phyloP scores from a whole-genome alignment of 2,113 vertebrate species.

The Peromyscus leucopus region DNA sequence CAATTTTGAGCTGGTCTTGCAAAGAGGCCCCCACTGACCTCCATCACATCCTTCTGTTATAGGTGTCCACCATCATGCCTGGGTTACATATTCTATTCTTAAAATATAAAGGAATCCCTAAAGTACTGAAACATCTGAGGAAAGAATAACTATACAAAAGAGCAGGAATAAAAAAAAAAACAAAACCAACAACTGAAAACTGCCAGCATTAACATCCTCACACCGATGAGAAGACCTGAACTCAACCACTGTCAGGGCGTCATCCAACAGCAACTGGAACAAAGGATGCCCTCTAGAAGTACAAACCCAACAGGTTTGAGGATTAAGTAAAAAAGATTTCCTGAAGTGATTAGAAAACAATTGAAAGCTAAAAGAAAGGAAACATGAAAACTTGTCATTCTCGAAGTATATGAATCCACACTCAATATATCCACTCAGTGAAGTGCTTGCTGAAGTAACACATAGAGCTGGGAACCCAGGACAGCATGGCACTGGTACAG shows the following conservation, averaged over 20 bases:
- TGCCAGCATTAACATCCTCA: neutral
- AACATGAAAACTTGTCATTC: neutral
- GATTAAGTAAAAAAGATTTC: constrained; percentile 33
- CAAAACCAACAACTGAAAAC: neutral
- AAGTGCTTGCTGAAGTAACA: neutral
- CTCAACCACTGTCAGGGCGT: neutral
- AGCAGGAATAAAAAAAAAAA: constrained; percentile 1
- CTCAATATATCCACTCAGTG: neutral
- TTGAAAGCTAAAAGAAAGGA: constrained; percentile 28
- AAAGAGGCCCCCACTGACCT: neutral
- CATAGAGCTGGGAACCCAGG: neutral
- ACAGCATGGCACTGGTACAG: neutral
- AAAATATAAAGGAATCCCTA: neutral
- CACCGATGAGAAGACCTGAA: neutral
- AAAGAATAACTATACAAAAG: neutral
- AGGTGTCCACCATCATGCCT: neutral
- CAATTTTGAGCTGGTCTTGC: neutral
- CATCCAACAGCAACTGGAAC: neutral
- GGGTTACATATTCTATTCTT: neutral
- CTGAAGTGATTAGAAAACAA: constrained; percentile 20
- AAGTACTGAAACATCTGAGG: constrained; percentile 1
- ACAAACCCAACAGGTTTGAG: constrained; percentile 1
- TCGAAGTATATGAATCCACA: neutral
- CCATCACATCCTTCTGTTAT: neutral
- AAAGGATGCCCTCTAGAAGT: neutral